Evolutionary conservation across 2,797 vertebrate species (phyloP), one percentile per base, ranked within the genome.

Genomic region (Champsocephalus esox): DNA sequence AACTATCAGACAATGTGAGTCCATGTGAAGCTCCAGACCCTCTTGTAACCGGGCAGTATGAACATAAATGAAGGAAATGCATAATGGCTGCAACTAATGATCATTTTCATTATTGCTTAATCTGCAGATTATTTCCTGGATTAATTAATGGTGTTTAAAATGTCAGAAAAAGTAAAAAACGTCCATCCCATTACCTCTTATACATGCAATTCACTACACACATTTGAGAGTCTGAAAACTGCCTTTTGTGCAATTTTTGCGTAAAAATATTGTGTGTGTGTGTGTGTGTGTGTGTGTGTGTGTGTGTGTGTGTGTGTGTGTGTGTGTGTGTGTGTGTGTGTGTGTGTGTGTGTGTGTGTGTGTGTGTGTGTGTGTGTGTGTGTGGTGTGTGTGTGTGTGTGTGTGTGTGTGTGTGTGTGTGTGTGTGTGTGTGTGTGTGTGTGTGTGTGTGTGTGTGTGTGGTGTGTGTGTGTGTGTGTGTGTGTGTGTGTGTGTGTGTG

Each of bases 351-450:
- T 73, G 65, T 58, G 71, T 57, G 63, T 46, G 70, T 67, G 69
- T 71, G 69, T 60, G 56, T 70, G 55, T 66, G 58, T 73, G 65
- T 61, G 71, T 56, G 21, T 21, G 21, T 21, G 21, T 21, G 21
- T 21, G 21, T 21, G 61, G 58, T 73, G 64, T 61, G 70, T 56
- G 59, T 41, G 70, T 66, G 69, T 70, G 69, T 59, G 55, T 69
- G 55, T 66, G 58, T 70, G 67, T 56, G 63, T 45, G 70, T 66
- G 69, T 70, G 69, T 59, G 55, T 66, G 55, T 66, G 58, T 73
- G 82, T 66, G 58, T 73, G 65, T 58, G 71, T 57, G 63, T 46
- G 70, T 67, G 69, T 71, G 69, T 60, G 56, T 70, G 55, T 66
- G 58, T 73, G 65, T 61, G 63, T 46, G 70, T 66, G 69, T 70